Conservation (phyloP, 2,888 invertebrate species). For the Deilephila elpenor region DNA sequence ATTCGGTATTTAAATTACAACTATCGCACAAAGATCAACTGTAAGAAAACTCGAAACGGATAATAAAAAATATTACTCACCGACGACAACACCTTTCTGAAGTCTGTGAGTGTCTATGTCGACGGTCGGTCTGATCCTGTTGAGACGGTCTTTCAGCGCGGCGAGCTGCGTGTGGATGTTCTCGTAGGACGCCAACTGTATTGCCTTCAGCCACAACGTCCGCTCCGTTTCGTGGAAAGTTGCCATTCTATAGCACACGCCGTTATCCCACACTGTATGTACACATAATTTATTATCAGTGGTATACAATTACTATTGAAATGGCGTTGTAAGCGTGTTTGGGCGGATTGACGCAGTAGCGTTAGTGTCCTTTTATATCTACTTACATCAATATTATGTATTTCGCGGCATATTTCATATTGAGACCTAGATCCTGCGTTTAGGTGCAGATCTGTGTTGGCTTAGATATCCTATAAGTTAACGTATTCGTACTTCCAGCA, state of each 20-base stretch:
- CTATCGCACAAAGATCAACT: background rate
- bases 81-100: conserved; percentile 88
- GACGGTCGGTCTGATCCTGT: conserved; percentile 86
- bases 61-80: conserved; percentile 64
- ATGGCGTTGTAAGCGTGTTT: background rate
- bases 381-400: background rate
- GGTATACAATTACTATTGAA: conserved; percentile 10
- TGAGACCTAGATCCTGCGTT: too few relatives aligned
- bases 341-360: conserved; percentile 6
- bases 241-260: conserved; percentile 91
- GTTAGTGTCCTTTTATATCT: background rate
- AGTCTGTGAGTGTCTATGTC: conserved; percentile 89
- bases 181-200: conserved; percentile 93
- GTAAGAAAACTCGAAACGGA: background rate
- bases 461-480: too few relatives aligned
- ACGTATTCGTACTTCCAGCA: too few relatives aligned
- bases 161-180: conserved; percentile 90
- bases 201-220: conserved; percentile 93
- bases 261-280: conserved; percentile 91
- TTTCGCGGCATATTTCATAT: background rate
- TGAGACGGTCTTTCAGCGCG: conserved; percentile 86
- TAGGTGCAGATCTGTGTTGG: too few relatives aligned
- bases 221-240: conserved; percentile 92
- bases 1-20: too few relatives aligned
- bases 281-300: background rate